These are phyloP conservation scores for Lordiphosa andalusiaca DNA, from an alignment of 2,888 invertebrate species.

Conservation along the genomic window DNA sequence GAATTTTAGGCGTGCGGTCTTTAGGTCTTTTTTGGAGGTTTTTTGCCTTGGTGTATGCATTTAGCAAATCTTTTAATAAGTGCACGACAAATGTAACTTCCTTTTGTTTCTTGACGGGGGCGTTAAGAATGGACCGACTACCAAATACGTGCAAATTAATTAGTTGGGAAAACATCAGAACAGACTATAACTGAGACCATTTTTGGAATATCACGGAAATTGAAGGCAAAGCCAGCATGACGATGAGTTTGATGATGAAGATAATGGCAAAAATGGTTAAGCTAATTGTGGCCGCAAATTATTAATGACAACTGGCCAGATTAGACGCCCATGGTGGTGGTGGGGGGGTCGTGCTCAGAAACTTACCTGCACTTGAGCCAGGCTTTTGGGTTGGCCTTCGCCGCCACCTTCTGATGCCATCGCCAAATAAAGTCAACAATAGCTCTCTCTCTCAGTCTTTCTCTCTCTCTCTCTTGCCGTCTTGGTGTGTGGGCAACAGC, in stretches of 20 bases:
- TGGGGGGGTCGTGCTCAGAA: background rate
- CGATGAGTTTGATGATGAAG: background rate
- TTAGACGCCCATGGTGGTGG: background rate
- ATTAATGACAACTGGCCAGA: constrained; percentile 9
- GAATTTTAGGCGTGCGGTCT: too few species aligned
- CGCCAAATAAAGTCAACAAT: constrained; percentile 58
- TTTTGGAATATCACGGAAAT: constrained; percentile 51
- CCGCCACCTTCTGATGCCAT: constrained; percentile 79
- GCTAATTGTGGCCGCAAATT: constrained; percentile 17
- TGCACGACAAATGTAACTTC: background rate
- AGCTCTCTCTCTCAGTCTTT: constrained; percentile 18
- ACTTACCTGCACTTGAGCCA: constrained; percentile 81
- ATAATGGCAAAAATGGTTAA: constrained; percentile 30
- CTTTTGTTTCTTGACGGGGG: constrained; percentile 21
- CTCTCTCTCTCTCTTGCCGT: constrained; percentile 1
- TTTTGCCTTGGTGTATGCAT: too few species aligned
- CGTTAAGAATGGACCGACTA: constrained; percentile 13
- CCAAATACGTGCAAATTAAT: constrained; percentile 54
- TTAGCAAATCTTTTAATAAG: background rate
- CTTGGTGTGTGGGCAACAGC: constrained; percentile 52
- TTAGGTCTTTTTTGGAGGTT: too few species aligned
- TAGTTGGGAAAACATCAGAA: constrained; percentile 30
- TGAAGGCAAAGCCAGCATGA: constrained; percentile 28
- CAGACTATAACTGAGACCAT: constrained; percentile 25
- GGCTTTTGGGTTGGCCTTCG: constrained; percentile 73